Evolutionary conservation across 1,140 invertebrate species (phyloP), one percentile per base, ranked within the genome.

Genomic region (Trinorchestia longiramus): DNA sequence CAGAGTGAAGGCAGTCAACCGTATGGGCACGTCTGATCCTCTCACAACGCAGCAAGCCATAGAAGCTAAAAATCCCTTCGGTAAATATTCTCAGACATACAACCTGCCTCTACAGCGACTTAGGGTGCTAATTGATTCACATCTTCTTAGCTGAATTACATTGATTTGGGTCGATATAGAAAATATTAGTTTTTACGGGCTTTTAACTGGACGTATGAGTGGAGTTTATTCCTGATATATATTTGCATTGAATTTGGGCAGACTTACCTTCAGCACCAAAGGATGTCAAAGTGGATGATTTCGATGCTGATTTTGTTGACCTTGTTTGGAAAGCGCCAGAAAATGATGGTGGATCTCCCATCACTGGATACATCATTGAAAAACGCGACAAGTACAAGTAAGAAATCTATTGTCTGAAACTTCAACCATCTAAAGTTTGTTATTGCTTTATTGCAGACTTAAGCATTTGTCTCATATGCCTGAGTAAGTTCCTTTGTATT

Each of bases 1-100:
- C 98, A 97, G 99, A 96, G 99, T 99, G 0, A 98, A 98, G 47
- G 99, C 99, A 44, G 99, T 99, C 62, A 99, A 99, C 97, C 98
- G 98, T 96, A 99, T 99, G 98, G 99, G 99, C 95, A 98, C 98
- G 97, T 99, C 99, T 43, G 99, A 99, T 97, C 99, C 99, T 42
- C 97, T 99, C 0, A 98, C 98, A 0, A 98, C 99, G 41, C 98
- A 98, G n/a, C 98, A 99, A 97, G 98, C 98, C n/a, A 99, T 99
- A 96, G 98, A 99, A 97, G 99, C 99, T 90, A 99, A 99, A 97
- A 99, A 99, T 98, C 99, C 99, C 92, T 99, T 99, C 97, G 99
- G 99, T 98, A 97, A 98, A 97, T 96, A 97, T 97, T 95, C 95
- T 42, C 23, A 8, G 6, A 36, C 36, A 40, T 88, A 40, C 47